Evolutionary conservation across 2,888 invertebrate species (phyloP), one percentile per base, ranked within the genome.

Genomic region (Dascillus cervinus): DNA sequence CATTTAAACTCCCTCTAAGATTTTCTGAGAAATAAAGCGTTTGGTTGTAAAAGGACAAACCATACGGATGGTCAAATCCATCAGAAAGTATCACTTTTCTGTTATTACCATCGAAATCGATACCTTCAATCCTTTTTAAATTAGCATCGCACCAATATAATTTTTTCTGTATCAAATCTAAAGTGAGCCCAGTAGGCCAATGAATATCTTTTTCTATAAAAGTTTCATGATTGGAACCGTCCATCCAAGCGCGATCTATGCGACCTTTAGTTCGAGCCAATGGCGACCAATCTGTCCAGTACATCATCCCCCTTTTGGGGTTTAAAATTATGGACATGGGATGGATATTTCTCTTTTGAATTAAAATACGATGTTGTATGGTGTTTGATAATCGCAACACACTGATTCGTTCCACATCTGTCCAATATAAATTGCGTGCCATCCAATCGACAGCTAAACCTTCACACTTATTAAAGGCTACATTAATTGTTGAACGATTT

Each of bases 371-470:
- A 4, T 70, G 60, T 34, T 71, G 62, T 27, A 65, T 66, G 20
- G 74, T 63, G 50, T 76, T 73, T 13, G 69, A 68, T 36, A 87
- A 57, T 17, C 73, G 75, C 23, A 82, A 75, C 17, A 83, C 86
- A 50, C 71, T 75, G 41, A 90, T 72, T 29, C 71, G 71, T 33
- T 79, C 76, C 43, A 77, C 66, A 63, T 84, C 85, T 29, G 84
- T 82, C 85, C 88, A 90, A 67, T 85, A 92, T 34, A 92, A 60
- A 66, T 89, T 87, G 34, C 72, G 63, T 34, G 81, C 80, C 55
- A 87, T 73, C 85, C 86, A 88, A 65, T 92, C 91, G 33, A 87
- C 74, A 19, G 88, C 87, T 41, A 91, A 60, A 3, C 84, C 83
- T 51, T 83, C 80, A 50, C 79, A 78, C 56, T 75, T 73, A 46